Conservation (phyloP, 2,888 invertebrate genomes). For the Rotaria sp. region DNA sequence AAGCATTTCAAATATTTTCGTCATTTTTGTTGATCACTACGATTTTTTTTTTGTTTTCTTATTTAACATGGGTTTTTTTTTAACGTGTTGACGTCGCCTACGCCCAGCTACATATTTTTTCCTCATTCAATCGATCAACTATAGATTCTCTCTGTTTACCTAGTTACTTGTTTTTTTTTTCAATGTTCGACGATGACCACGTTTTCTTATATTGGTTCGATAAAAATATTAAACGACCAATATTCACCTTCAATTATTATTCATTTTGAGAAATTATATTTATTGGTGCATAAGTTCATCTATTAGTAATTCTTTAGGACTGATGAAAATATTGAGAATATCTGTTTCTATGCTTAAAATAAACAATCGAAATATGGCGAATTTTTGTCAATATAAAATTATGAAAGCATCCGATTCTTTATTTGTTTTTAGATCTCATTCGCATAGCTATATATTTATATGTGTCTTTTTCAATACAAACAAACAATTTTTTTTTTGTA, state of each 20-base stretch:
- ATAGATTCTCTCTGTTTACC: too few species aligned
- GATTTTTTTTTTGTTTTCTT: too few species aligned
- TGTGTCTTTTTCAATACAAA: neutral
- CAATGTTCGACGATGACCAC: neutral
- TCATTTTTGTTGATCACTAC: too few species aligned
- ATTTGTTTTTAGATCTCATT: neutral
- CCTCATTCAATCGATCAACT: neutral
- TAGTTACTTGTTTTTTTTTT: neutral
- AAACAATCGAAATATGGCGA: too few species aligned
- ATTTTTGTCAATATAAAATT: too few species aligned
- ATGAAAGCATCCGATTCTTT: neutral
- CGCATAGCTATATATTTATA: neutral
- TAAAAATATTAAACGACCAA: neutral
- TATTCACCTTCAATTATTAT: neutral
- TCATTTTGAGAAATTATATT: too few species aligned
- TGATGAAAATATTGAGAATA: neutral
- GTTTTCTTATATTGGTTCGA: neutral
- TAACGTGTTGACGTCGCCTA: neutral
- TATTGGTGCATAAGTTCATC: neutral
- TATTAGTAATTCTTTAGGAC: neutral
- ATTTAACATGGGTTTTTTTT: too few species aligned
- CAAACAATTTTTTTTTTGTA: neutral
- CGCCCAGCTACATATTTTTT: neutral
- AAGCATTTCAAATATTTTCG: too few species aligned
- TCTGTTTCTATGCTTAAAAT: too few species aligned